These are phyloP conservation scores for Mastomys coucha DNA, from an alignment of 2,113 vertebrate species.

Conservation along the genomic window DNA sequence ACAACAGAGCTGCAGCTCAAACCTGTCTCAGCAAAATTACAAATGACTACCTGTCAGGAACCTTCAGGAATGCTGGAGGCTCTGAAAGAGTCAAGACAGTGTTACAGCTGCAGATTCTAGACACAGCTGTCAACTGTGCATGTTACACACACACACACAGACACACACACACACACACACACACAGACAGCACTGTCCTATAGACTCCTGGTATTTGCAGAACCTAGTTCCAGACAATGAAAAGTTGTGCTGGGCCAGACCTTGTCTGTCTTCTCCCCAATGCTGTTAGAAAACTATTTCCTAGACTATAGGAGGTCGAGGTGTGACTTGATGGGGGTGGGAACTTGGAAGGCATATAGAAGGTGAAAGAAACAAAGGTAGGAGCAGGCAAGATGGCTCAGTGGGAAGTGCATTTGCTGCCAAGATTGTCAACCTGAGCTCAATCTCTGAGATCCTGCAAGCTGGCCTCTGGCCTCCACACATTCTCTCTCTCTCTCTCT, in stretches of 20 bases:
- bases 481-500: no score
- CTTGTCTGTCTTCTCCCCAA: not conserved
- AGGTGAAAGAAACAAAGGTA: not conserved
- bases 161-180: no score
- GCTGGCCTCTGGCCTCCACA: not conserved
- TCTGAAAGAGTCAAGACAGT: conserved; percentile 7
- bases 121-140: not conserved
- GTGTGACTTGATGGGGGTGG: not conserved
- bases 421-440: not conserved
- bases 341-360: not conserved
- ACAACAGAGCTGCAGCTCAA: conserved; percentile 48
- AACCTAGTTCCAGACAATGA: not conserved
- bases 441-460: not conserved
- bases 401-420: not conserved
- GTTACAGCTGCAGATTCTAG: not conserved
- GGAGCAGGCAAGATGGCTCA: not conserved
- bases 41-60: conserved; percentile 67
- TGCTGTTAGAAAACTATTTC: not conserved
- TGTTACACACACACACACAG: not conserved
- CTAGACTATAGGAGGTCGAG: not conserved
- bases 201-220: not conserved
- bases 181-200: not conserved
- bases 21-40: conserved; percentile 64
- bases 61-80: not conserved
- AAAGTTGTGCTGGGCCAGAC: not conserved